Evolutionary conservation across 2,888 invertebrate species (phyloP).

Genomic region (Parthenolecanium corni): DNA sequence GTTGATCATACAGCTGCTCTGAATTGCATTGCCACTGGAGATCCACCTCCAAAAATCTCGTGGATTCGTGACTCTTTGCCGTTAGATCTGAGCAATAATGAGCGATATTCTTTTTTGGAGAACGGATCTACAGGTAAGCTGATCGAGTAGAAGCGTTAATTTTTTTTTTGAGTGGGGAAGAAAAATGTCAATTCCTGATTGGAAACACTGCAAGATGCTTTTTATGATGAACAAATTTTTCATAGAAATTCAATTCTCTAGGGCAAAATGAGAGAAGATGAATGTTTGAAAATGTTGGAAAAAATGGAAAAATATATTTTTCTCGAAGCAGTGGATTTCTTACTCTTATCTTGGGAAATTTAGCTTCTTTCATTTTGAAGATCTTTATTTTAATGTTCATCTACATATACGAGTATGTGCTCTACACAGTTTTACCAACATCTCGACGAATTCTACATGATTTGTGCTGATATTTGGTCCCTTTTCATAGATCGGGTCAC

Average conservation of each 20-base stretch:
- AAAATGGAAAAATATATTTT: neutral
- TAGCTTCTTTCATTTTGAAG: too few relatives aligned
- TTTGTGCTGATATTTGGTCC: too few relatives aligned
- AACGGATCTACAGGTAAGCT: constrained; percentile 58
- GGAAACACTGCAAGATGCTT: too few relatives aligned
- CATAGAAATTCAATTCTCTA: neutral
- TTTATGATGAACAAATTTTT: neutral
- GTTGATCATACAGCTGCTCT: constrained; percentile 84
- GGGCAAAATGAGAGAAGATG: neutral
- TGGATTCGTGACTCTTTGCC: constrained; percentile 93
- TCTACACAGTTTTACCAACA: too few relatives aligned
- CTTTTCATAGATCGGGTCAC: too few relatives aligned
- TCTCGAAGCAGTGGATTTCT: too few relatives aligned
- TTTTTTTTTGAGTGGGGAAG: neutral
- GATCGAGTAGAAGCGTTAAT: neutral
- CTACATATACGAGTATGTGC: too few relatives aligned
- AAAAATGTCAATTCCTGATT: too few relatives aligned
- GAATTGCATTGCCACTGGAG: constrained; percentile 77
- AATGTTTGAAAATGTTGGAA: neutral
- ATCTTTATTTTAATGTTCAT: too few relatives aligned
- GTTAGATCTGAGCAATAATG: constrained; percentile 67
- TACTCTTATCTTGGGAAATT: too few relatives aligned
- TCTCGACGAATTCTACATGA: too few relatives aligned
- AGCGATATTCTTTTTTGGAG: constrained; percentile 71
- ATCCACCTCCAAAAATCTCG: constrained; percentile 64